Conservation (phyloP, 2,113 vertebrate genomes). For the Phasianus colchicus region DNA sequence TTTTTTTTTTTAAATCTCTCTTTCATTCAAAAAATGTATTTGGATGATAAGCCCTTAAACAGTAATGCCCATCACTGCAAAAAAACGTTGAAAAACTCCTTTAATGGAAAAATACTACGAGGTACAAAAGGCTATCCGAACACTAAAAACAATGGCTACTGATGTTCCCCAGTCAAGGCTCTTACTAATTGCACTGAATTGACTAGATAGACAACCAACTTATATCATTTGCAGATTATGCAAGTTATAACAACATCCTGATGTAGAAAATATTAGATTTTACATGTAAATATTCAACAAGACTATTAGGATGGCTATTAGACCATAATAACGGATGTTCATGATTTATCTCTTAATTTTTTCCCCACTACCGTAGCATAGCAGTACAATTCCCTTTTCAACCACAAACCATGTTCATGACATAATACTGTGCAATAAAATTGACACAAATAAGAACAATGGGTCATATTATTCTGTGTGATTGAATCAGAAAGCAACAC, state of each 20-base stretch:
- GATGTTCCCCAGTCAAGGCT: background rate
- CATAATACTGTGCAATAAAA: slow-evolving; percentile 10
- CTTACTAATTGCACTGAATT: background rate
- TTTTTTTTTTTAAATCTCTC: background rate
- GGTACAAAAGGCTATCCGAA: background rate
- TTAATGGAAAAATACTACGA: background rate
- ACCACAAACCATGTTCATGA: background rate
- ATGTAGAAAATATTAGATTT: background rate
- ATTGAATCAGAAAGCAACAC: background rate
- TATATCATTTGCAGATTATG: background rate
- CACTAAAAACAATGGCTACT: background rate
- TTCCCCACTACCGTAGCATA: background rate
- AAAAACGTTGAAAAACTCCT: background rate
- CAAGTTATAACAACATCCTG: background rate
- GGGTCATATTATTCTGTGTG: background rate
- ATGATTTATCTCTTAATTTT: slow-evolving; percentile 13
- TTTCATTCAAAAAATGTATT: background rate
- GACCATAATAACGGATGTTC: background rate
- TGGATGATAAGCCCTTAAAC: background rate
- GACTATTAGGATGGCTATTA: slow-evolving; percentile 12
- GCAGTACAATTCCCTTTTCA: slow-evolving; percentile 31
- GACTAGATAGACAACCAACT: background rate
- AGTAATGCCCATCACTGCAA: background rate
- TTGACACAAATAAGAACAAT: slow-evolving; percentile 1
- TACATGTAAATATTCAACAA: background rate